Percentiles rank a stretch among this genome's conserved stretches.
Conservation (phyloP, 2,888 invertebrate species). For the Fragum whitleyi region DNA sequence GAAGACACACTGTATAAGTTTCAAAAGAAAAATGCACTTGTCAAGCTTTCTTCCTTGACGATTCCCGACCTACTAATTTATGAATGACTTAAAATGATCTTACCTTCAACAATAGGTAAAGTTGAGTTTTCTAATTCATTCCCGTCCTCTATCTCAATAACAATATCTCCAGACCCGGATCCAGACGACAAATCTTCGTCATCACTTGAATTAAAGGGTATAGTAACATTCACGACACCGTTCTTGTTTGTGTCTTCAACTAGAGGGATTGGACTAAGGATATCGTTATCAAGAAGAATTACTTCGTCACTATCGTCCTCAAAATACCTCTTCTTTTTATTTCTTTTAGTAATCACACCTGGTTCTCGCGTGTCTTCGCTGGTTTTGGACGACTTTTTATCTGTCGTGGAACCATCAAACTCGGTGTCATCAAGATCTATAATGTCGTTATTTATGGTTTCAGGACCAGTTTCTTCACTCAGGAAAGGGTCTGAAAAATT, state of each 20-base stretch:
- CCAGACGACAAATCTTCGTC: conserved; percentile 55
- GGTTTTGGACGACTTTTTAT: conserved; percentile 1
- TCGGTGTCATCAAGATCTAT: conserved; percentile 45
- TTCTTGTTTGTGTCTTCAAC: not conserved
- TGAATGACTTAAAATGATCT: no score
- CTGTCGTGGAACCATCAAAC: conserved; percentile 16
- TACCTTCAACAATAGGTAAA: conserved; percentile 21
- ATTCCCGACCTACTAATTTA: no score
- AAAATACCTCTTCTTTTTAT: not conserved
- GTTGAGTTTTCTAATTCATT: conserved; percentile 20
- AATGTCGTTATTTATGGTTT: conserved; percentile 29
- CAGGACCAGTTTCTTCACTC: conserved; percentile 16
- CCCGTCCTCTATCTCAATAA: conserved; percentile 46
- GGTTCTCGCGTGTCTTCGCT: conserved; percentile 26
- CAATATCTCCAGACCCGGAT: conserved; percentile 52
- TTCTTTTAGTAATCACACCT: not conserved
- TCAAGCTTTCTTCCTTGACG: no score
- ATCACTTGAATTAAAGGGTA: conserved; percentile 31
- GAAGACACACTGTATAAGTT: no score
- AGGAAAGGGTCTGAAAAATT: conserved; percentile 24
- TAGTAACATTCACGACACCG: conserved; percentile 7
- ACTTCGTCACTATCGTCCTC: conserved; percentile 11
- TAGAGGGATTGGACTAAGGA: conserved; percentile 14
- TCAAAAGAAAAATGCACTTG: no score
- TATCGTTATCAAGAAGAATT: not conserved